These are phyloP conservation scores for Phalacrocorax pelagicus DNA, from an alignment of 2,113 vertebrate genomes.

Conservation along the genomic window DNA sequence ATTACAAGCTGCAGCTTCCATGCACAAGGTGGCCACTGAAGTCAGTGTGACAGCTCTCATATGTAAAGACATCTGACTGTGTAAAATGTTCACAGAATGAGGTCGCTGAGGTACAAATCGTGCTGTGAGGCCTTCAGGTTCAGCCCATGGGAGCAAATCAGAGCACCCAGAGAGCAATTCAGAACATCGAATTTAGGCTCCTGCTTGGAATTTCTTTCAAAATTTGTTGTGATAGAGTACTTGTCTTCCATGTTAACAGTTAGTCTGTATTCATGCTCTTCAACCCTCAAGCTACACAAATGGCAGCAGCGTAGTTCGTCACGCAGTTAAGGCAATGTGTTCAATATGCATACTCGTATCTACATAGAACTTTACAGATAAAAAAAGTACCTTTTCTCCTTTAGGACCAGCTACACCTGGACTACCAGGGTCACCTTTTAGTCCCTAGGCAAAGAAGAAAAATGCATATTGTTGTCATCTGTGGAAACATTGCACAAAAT, in stretches of 20 bases:
- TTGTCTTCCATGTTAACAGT: not conserved
- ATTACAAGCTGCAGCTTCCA: not conserved
- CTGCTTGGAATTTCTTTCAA: not conserved
- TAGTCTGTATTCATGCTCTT: not conserved
- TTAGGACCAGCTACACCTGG: slow-evolving; percentile 79
- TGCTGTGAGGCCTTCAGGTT: not conserved
- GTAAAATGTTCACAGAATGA: not conserved
- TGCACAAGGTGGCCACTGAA: not conserved
- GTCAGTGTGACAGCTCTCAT: not conserved
- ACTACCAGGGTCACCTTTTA: slow-evolving; percentile 85
- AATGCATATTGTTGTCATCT: not conserved
- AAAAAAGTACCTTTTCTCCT: slow-evolving; percentile 86
- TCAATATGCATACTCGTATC: not conserved
- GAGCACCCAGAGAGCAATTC: not conserved
- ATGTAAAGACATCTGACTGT: not conserved
- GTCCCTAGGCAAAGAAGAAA: slow-evolving; percentile 79
- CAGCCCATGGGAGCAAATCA: not conserved
- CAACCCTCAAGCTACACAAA: not conserved
- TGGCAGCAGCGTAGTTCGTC: not conserved
- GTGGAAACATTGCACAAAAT: not conserved
- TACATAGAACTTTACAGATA: not conserved
- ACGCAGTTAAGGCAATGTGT: not conserved
- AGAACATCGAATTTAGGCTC: not conserved
- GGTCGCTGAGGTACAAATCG: not conserved
- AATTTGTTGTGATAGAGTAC: not conserved